Conservation (phyloP, 2,797 vertebrate genomes). For the Hyperoplus lanceolatus region DNA sequence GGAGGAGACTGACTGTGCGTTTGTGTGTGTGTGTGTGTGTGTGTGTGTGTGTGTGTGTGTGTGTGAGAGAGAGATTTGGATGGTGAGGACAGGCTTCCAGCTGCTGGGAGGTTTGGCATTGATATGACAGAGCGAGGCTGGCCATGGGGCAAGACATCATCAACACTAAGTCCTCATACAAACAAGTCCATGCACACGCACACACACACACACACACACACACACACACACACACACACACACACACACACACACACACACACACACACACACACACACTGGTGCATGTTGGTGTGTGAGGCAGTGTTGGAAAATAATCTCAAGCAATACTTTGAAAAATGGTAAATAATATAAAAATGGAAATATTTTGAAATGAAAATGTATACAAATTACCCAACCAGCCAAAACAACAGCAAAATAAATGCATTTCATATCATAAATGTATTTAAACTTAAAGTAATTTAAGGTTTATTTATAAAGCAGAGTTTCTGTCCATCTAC, state of each 20-base stretch:
- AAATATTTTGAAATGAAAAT: too few species aligned
- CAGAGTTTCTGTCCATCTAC: too few species aligned
- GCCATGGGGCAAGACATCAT: slow-evolving; percentile 45
- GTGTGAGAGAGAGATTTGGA: slow-evolving; percentile 30
- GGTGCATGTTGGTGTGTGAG: background rate
- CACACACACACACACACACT: too few species aligned
- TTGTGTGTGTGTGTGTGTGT: background rate
- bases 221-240: background rate
- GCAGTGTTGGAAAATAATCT: background rate
- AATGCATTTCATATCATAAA: background rate
- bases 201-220: background rate
- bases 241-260: too few species aligned
- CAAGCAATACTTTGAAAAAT: background rate
- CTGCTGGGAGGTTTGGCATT: slow-evolving; percentile 57
- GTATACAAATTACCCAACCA: background rate
- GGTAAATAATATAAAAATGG: background rate
- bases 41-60: background rate
- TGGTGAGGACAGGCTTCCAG: slow-evolving; percentile 44
- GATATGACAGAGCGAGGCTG: slow-evolving; percentile 49
- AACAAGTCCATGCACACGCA: slow-evolving; percentile 22
- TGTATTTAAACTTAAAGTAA: too few species aligned
- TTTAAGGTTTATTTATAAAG: too few species aligned
- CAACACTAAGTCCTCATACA: slow-evolving; percentile 35
- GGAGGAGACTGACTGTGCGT: background rate
- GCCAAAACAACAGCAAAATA: background rate